Base-by-base conservation (phyloP, 2,113 vertebrate genomes). In the Condylura cristata region DNA sequence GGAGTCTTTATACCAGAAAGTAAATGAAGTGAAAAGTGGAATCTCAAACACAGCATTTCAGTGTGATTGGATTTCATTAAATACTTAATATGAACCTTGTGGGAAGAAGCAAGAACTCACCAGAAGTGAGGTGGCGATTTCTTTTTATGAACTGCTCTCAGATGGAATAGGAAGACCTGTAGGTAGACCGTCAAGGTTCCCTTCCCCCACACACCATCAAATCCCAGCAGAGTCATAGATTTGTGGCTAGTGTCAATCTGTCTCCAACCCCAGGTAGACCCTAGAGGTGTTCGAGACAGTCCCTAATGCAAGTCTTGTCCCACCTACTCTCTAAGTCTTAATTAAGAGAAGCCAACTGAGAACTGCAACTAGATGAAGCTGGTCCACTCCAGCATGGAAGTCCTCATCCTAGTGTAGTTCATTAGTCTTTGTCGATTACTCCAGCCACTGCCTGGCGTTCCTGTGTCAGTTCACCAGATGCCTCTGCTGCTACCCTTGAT, bases 21-120 rank as follows among this genome's bases (percentile, higher is more conserved):
- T 44, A 84, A 95, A 68, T 91, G 89, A 58, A 61, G 76, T 63
- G 89, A 60, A 89, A 89, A 91, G 39, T 70, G 87, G 92, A 96
- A 63, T 86, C 82, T 95, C 86, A 93, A 85, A 96, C 2, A 24
- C 66, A 79, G 65, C 44, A 82, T 89, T 92, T 94, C 70, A 72
- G 0, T 53, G 20, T 58, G 71, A 95, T 34, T 39, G 78, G 72
- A 86, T 92, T 95, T 97, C 96, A 97, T 96, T 94, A 96, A 97
- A 74, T 93, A 70, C 61, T 70, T 86, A 26, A 41, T 8, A 65
- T 41, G 71, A 94, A 61, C n/a, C 41, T 10, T 20, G 76, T 3
- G n/a, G 46, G 60, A 76, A 63, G 53, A 71, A 75, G 86, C 28
- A 14, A 4, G 30, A 78, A 88, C 53, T 81, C 51, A 34, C n/a